Evolutionary conservation across 53 echinoderm and acorn worm genomes (phyloP).

Genomic region (Temnopleurus reevesii): DNA sequence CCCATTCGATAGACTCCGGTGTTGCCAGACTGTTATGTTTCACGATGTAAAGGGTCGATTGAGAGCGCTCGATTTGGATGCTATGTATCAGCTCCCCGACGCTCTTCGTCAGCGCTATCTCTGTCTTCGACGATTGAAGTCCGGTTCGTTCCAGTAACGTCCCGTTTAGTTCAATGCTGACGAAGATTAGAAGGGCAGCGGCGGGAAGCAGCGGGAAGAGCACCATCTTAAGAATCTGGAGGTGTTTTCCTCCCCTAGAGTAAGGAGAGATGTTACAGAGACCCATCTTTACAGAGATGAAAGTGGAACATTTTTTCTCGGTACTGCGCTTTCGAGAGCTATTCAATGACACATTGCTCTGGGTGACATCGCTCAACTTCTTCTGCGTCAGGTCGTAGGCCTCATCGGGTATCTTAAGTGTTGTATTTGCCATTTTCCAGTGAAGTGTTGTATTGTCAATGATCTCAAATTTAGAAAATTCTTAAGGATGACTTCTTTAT

Average conservation of each 20-base stretch:
- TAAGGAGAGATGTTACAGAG: conserved; percentile 76
- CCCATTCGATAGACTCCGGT: neutral
- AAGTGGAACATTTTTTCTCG: neutral
- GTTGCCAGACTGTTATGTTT: conserved; percentile 1
- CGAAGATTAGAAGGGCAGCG: conserved; percentile 71
- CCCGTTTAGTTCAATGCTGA: conserved; percentile 60
- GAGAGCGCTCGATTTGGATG: conserved; percentile 57
- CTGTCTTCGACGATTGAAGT: neutral
- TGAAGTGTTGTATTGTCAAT: neutral
- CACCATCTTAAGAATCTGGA: conserved; percentile 80
- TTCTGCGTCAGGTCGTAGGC: neutral
- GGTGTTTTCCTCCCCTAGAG: conserved; percentile 70
- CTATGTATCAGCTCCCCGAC: conserved; percentile 63
- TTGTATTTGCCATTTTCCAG: neutral
- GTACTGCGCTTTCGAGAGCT: neutral
- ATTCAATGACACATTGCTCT: neutral
- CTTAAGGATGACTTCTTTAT: neutral
- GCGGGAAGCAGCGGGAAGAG: conserved; percentile 74
- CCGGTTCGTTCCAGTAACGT: neutral
- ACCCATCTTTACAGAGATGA: conserved; percentile 45
- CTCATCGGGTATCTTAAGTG: neutral
- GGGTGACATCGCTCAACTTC: conserved; percentile 4
- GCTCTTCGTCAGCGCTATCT: conserved; percentile 48
- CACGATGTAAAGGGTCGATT: conserved; percentile 26
- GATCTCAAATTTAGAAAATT: neutral